Evolutionary conservation across 2,113 vertebrate species (phyloP).

Genomic region (Marmota monax): DNA sequence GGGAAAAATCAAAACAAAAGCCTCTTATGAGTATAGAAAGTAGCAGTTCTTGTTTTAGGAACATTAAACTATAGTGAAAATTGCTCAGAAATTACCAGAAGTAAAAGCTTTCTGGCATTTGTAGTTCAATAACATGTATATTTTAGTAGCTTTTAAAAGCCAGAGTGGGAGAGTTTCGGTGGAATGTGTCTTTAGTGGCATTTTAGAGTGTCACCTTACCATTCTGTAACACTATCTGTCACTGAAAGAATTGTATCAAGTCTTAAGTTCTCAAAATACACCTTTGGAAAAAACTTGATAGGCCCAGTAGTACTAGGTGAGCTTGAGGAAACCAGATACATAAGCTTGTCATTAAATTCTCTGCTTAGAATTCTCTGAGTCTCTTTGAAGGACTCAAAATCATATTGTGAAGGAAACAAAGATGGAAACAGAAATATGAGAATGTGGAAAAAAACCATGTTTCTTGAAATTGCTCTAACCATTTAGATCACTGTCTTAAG

Average conservation of each 20-base stretch:
- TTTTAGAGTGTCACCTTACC: slow-evolving; percentile 65
- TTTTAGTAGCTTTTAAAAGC: slow-evolving; percentile 68
- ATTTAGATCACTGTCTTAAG: slow-evolving; percentile 51
- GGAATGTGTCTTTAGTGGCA: slow-evolving; percentile 57
- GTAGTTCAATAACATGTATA: slow-evolving; percentile 54
- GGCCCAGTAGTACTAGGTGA: slow-evolving; percentile 45
- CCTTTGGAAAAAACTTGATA: slow-evolving; percentile 67
- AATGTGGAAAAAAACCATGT: background rate
- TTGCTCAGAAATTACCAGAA: slow-evolving; percentile 37
- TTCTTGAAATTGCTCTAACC: background rate
- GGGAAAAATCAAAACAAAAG: slow-evolving; percentile 34
- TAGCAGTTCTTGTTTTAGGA: background rate
- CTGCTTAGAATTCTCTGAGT: background rate
- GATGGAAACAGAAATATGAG: slow-evolving; percentile 9
- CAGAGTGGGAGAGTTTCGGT: slow-evolving; percentile 49
- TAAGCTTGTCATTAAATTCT: slow-evolving; percentile 13
- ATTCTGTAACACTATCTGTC: slow-evolving; percentile 69
- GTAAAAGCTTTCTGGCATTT: slow-evolving; percentile 26
- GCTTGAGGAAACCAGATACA: slow-evolving; percentile 57
- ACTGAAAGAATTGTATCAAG: slow-evolving; percentile 64
- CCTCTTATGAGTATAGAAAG: background rate
- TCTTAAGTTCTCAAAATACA: slow-evolving; percentile 69
- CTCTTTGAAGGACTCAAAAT: slow-evolving; percentile 44
- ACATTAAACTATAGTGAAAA: background rate
- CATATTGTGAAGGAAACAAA: slow-evolving; percentile 24